Percentiles rank a stretch among this genome's conserved stretches.
Evolutionary conservation across 1,140 invertebrate genomes (phyloP).

Genomic region (Macrosteles quadrilineatus): DNA sequence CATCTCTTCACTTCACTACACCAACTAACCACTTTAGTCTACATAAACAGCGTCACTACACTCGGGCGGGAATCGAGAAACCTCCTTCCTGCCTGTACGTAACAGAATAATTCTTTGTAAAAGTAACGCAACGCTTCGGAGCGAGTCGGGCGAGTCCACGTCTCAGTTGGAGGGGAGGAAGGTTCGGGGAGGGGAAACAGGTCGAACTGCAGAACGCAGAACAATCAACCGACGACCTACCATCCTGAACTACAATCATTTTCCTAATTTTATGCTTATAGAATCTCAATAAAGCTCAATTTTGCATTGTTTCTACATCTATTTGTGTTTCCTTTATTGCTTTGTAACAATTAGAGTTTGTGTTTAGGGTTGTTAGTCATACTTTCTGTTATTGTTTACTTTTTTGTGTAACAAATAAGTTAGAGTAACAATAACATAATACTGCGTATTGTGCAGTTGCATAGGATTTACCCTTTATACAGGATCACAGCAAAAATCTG

Average conservation of each 20-base stretch:
- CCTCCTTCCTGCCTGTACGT: conserved; percentile 33
- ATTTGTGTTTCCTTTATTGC: too few species aligned
- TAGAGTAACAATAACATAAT: not conserved
- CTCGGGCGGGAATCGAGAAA: conserved; percentile 41
- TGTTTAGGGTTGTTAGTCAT: too few species aligned
- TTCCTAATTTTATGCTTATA: not conserved
- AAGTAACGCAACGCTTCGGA: conserved; percentile 24
- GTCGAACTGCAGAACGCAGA: conserved; percentile 17
- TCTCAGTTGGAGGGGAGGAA: not conserved
- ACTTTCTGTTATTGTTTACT: not conserved
- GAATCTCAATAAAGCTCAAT: not conserved
- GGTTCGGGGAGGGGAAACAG: conserved; percentile 3
- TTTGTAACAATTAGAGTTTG: too few species aligned
- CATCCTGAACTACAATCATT: not conserved
- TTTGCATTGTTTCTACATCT: not conserved
- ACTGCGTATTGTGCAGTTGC: not conserved
- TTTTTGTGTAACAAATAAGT: not conserved
- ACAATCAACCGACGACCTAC: conserved; percentile 10
- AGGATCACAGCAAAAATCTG: too few species aligned
- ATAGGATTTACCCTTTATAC: not conserved
- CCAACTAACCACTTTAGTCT: conserved; percentile 39
- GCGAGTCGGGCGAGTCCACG: conserved; percentile 28
- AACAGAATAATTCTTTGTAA: conserved; percentile 23
- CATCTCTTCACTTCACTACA: conserved; percentile 34
- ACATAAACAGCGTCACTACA: conserved; percentile 43